These are phyloP conservation scores for Apoda limacodes DNA, from an alignment of 2,888 invertebrate genomes.

Conservation along the genomic window DNA sequence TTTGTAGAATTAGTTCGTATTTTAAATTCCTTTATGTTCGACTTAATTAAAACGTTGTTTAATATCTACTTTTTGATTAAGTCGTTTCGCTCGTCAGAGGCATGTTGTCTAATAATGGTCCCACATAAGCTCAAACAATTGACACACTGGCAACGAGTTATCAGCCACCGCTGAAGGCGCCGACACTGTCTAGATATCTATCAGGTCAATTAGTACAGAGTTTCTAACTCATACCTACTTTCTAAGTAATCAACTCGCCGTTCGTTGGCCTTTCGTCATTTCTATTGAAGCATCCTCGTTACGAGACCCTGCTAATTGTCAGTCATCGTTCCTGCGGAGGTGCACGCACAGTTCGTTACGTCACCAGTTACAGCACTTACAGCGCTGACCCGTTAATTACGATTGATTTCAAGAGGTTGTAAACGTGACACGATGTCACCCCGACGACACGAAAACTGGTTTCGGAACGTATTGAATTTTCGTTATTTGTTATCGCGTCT, in stretches of 20 bases:
- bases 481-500: no score
- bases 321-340: slow-evolving; percentile 27
- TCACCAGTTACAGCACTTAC: slow-evolving; percentile 49
- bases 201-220: slow-evolving; percentile 41
- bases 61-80: no score
- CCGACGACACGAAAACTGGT: no score
- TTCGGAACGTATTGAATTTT: no score
- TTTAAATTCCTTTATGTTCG: no score
- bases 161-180: slow-evolving; percentile 33
- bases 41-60: no score
- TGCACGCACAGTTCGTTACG: slow-evolving; percentile 32
- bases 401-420: slow-evolving; percentile 47
- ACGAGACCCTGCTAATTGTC: slow-evolving; percentile 35
- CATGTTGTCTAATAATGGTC: no score
- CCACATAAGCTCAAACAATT: no score
- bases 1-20: no score
- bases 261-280: slow-evolving; percentile 17
- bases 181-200: slow-evolving; percentile 33
- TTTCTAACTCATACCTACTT: slow-evolving; percentile 48
- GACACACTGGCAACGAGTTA: slow-evolving; percentile 54
- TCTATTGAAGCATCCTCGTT: slow-evolving; percentile 21
- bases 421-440: slow-evolving; percentile 41
- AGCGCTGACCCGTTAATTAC: slow-evolving; percentile 54
- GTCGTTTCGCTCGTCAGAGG: no score
- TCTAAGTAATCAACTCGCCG: slow-evolving; percentile 34